Evolutionary conservation across 1,140 invertebrate species (phyloP).

Genomic region (Aphelinus certus): DNA sequence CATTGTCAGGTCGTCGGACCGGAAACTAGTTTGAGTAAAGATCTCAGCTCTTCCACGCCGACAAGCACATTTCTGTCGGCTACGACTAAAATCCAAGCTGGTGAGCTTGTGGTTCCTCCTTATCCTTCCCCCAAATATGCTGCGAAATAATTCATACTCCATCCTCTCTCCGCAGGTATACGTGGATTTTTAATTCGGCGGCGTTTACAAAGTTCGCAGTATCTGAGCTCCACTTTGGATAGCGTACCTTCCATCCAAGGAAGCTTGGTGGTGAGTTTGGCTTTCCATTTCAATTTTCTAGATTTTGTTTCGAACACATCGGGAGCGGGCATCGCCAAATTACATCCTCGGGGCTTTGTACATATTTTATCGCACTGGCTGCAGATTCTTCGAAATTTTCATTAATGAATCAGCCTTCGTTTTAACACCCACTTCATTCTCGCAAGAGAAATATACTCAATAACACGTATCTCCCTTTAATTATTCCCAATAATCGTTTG

Average conservation of each 20-base stretch:
- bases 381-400: too few relatives aligned
- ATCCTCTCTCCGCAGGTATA: slow-evolving; percentile 41
- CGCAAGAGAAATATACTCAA: too few relatives aligned
- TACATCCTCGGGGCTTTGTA: too few relatives aligned
- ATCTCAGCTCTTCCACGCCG: slow-evolving; percentile 16
- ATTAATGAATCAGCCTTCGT: too few relatives aligned
- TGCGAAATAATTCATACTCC: neutral
- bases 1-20: slow-evolving; percentile 40
- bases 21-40: slow-evolving; percentile 32
- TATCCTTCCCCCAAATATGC: neutral
- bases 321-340: too few relatives aligned
- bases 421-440: too few relatives aligned
- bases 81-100: slow-evolving; percentile 54
- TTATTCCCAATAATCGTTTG: too few relatives aligned
- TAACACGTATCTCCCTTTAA: too few relatives aligned
- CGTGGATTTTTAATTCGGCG: slow-evolving; percentile 53
- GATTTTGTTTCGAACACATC: too few relatives aligned
- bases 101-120: slow-evolving; percentile 40
- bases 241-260: slow-evolving; percentile 48
- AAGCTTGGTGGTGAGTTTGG: slow-evolving; percentile 44
- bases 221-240: slow-evolving; percentile 44
- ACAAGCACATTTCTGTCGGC: slow-evolving; percentile 47
- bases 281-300: too few relatives aligned
- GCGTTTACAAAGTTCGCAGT: slow-evolving; percentile 39
- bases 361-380: too few relatives aligned